Evolutionary conservation across 2,797 vertebrate genomes (phyloP), one percentile per base, ranked within the genome.

Genomic region (Eleutherodactylus coqui): DNA sequence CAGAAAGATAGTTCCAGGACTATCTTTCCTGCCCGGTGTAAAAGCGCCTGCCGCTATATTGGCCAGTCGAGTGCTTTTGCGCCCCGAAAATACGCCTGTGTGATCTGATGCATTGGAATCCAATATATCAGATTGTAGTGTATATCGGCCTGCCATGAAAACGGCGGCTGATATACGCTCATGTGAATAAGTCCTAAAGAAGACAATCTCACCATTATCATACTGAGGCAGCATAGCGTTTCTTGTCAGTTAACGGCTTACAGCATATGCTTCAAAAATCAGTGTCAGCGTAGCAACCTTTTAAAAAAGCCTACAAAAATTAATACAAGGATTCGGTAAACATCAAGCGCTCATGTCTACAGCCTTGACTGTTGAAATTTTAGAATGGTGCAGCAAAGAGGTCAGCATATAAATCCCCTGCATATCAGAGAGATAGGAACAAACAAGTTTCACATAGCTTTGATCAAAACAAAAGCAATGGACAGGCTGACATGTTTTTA

Each of bases 401-500:
- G 67, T 41, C 67, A 75, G 38, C 47, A 53, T 79, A 41, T 34
- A 83, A 36, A 75, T 27, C 47, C 4, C 19, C 62, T 24, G 69
- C 83, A 43, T 29, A 70, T 67, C 29, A 82, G 53, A 82, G 43
- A 77, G 47, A 47, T 38, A 73, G 8, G 75, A 84, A 79, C 81
- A 79, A 84, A 84, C 75, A 79, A 72, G 45, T 36, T 36, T 24
- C 9, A 24, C 41, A 19, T 10, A 55, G 77, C 76, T 84, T 84
- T 87, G 86, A 87, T 87, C 67, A 69, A 49, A 70, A 36, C 75
- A 10, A 38, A 19, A 70, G 77, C 43, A 21, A 73, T 53, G 58
- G 86, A 79, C 82, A 64, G 47, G 82, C 67, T 75, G 75, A 79
- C 86, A 62, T 86, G 38, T 45, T 76, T 64, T 86, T n/a, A n/a